phyloP scores from a whole-genome alignment of 30 jellyfish, hydroid and myxozoan species.

The Mastigias papua region DNA sequence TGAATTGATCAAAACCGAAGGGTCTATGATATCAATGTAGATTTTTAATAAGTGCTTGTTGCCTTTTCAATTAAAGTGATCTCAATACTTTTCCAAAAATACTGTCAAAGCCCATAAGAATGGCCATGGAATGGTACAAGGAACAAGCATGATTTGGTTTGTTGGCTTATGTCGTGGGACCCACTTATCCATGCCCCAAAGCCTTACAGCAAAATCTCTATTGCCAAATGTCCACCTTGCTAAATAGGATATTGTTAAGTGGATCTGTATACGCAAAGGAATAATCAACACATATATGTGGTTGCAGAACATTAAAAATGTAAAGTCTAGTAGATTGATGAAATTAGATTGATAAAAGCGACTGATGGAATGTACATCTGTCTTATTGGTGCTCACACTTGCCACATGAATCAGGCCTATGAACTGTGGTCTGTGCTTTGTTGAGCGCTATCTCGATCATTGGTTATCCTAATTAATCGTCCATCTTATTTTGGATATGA shows the following conservation, averaged over 20 bases:
- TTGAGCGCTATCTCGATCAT: not conserved
- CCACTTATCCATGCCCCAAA: not conserved
- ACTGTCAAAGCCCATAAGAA: too few relatives aligned
- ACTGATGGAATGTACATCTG: not conserved
- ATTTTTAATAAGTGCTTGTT: too few relatives aligned
- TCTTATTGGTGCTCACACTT: not conserved
- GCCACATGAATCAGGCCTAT: not conserved
- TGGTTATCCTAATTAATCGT: slow-evolving; percentile 2
- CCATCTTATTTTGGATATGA: not conserved
- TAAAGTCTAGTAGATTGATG: not conserved
- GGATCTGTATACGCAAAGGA: not conserved
- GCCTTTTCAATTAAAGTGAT: too few relatives aligned
- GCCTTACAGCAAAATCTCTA: not conserved
- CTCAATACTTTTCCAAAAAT: too few relatives aligned
- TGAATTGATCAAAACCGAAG: too few relatives aligned
- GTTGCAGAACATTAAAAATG: not conserved
- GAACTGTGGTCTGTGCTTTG: slow-evolving; percentile 6
- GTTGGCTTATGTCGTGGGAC: not conserved
- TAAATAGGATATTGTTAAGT: not conserved
- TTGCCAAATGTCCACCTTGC: not conserved
- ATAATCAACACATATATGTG: not conserved
- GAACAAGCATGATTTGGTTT: not conserved
- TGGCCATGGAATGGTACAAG: not conserved
- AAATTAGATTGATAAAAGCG: not conserved
- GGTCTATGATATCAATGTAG: too few relatives aligned